Conservation (phyloP, 2,113 vertebrate species). For the Crotalus helleri region DNA sequence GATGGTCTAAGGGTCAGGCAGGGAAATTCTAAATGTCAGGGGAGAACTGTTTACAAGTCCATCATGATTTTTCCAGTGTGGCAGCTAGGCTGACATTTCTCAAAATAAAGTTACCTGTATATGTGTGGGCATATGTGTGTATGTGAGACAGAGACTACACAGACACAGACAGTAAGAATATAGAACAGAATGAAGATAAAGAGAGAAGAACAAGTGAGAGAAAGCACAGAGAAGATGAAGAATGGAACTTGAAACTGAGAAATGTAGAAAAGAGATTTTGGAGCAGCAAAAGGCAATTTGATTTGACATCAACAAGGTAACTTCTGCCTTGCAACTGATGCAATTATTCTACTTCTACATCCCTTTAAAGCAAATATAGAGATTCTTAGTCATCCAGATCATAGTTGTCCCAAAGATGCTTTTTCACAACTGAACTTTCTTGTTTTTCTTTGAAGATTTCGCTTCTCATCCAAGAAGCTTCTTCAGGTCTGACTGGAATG, state of each 20-base stretch:
- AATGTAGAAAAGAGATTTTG: background rate
- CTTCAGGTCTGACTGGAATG: too few relatives aligned
- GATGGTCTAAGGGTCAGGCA: background rate
- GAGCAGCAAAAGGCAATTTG: background rate
- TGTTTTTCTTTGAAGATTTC: too few relatives aligned
- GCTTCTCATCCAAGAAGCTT: too few relatives aligned
- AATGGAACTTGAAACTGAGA: background rate
- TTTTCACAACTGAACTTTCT: too few relatives aligned
- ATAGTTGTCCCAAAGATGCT: too few relatives aligned
- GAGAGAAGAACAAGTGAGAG: background rate
- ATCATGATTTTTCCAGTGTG: constrained; percentile 7
- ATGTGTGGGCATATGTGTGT: background rate
- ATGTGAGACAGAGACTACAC: background rate
- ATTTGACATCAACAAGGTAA: background rate
- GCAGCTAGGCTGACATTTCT: constrained; percentile 30
- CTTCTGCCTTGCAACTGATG: background rate
- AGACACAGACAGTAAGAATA: background rate
- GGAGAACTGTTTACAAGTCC: constrained; percentile 34
- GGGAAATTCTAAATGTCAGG: constrained; percentile 23
- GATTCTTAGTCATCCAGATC: too few relatives aligned
- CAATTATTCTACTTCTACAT: background rate
- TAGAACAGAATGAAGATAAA: background rate
- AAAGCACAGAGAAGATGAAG: background rate
- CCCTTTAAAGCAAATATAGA: background rate
- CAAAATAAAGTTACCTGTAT: background rate